Percentiles rank a stretch among this genome's conserved stretches.
These are phyloP conservation scores for Nicator chloris DNA, from an alignment of 2,113 vertebrate genomes.

Conservation along the genomic window DNA sequence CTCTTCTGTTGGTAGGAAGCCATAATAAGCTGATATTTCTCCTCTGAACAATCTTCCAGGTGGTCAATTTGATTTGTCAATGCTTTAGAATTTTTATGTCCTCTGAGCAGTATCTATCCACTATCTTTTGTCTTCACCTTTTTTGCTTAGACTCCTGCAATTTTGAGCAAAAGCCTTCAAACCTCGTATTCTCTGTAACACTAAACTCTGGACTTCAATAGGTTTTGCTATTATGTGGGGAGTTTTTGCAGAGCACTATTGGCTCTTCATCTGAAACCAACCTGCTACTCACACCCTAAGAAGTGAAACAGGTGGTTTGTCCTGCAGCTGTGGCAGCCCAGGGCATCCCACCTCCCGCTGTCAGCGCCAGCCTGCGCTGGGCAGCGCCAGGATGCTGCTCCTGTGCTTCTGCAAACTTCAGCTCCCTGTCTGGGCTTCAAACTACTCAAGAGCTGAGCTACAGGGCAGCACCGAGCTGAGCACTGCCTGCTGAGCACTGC, in stretches of 20 bases:
- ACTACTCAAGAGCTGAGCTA: background rate
- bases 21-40: conserved; percentile 39
- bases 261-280: background rate
- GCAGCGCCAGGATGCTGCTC: background rate
- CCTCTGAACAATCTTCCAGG: conserved; percentile 6
- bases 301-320: fast-evolving
- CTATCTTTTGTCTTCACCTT: conserved; percentile 10
- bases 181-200: background rate
- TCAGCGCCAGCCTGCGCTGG: background rate
- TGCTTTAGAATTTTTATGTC: conserved; percentile 26
- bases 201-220: background rate
- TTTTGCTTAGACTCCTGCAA: background rate
- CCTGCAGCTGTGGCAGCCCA: fast-evolving
- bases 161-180: conserved; percentile 22
- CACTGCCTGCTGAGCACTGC: background rate
- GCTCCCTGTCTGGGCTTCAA: background rate
- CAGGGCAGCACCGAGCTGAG: fast-evolving
- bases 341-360: background rate
- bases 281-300: background rate
- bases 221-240: background rate
- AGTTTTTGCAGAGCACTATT: background rate
- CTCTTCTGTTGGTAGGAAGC: conserved; percentile 32
- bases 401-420: background rate
- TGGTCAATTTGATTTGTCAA: conserved; percentile 37
- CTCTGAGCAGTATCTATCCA: conserved; percentile 5